Evolutionary conservation across 2,888 invertebrate genomes (phyloP).

Genomic region (Zhuqinia jingwanae): DNA sequence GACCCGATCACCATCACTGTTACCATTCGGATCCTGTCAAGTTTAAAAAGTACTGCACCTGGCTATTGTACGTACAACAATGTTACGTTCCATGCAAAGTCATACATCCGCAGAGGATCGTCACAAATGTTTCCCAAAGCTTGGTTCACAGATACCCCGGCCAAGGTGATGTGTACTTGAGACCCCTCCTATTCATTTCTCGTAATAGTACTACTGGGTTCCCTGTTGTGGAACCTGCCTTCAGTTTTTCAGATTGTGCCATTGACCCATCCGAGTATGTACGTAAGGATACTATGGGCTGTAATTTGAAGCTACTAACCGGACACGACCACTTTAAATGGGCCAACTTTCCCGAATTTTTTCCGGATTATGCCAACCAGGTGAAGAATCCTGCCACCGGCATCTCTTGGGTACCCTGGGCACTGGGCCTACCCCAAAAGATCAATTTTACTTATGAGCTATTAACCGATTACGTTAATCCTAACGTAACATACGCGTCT

Average conservation of each 20-base stretch:
- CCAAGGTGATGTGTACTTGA: background rate
- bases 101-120: background rate
- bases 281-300: background rate
- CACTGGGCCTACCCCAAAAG: background rate
- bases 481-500: background rate
- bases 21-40: background rate
- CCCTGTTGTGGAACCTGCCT: background rate
- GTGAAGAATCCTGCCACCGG: background rate
- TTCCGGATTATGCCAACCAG: background rate
- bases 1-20: background rate
- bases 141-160: background rate
- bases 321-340: background rate
- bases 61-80: background rate
- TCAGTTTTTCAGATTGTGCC: constrained; percentile 8
- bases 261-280: background rate
- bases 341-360: background rate
- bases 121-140: background rate
- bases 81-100: constrained; percentile 1
- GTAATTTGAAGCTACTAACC: background rate
- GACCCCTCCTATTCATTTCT: background rate
- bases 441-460: background rate
- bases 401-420: background rate
- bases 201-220: no score
- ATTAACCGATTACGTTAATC: background rate
- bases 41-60: background rate